phyloP scores from a whole-genome alignment of 2,888 invertebrate species.

The Zonitis immaculata region DNA sequence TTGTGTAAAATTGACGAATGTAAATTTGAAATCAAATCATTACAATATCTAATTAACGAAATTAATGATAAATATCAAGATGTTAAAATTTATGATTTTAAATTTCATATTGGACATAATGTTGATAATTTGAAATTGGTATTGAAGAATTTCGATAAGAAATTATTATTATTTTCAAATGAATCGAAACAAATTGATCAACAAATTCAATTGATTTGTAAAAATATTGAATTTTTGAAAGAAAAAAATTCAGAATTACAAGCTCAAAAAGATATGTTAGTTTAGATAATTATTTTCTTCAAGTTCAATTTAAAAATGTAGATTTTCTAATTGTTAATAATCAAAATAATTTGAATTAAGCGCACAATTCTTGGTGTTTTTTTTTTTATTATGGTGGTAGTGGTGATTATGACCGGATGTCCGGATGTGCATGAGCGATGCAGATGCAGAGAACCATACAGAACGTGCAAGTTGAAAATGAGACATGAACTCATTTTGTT shows the following conservation, averaged over 20 bases:
- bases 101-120: neutral
- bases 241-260: neutral
- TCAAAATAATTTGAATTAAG: too few relatives aligned
- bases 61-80: neutral
- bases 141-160: neutral
- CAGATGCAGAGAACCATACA: too few relatives aligned
- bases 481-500: too few relatives aligned
- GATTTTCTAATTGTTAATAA: too few relatives aligned
- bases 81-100: neutral
- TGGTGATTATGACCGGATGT: too few relatives aligned
- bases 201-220: neutral
- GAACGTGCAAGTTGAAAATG: too few relatives aligned
- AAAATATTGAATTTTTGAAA: neutral
- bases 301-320: too few relatives aligned
- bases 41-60: neutral
- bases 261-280: neutral
- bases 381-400: too few relatives aligned
- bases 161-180: neutral
- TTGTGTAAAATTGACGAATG: neutral
- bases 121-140: neutral
- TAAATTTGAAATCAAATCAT: neutral
- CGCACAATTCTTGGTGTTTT: too few relatives aligned
- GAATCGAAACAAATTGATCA: neutral
- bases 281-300: too few relatives aligned
- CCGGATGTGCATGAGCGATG: too few relatives aligned